Evolutionary conservation across 2,797 vertebrate genomes (phyloP), one percentile per base, ranked within the genome.

Genomic region (Sebastes aleutianus): DNA sequence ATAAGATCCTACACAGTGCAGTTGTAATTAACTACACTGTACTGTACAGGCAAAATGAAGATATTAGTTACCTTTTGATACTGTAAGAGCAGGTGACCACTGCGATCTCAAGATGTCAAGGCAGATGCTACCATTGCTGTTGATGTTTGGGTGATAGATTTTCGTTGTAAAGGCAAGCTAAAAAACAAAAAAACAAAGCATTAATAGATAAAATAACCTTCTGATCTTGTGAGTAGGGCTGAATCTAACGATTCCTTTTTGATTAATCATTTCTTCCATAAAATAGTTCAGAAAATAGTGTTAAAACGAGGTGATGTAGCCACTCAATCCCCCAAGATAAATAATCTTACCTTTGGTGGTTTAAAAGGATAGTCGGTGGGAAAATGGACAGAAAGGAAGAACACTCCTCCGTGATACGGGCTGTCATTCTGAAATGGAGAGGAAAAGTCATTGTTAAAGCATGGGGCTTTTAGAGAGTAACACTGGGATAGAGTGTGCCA

Each of bases 71-170:
- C 96, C 96, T 96, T 97, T 97, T 64, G 96, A 97, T 72, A 97
- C 92, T 8, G 97, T 97, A 20, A 97, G 94, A 3, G 96, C 97
- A 70, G 96, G 96, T 3, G 96, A 97, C 96, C 97, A 97, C 86
- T 97, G 96, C 58, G 96, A 96, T 80, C 96, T 94, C 79, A 97
- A 86, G 88, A 97, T 97, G 89, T 97, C 96, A 43, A 97, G 94
- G 89, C 96, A 97, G 90, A 97, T 97, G 92, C 95, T 97, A 68
- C 97, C 96, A 39, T 96, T 97, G 94, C 95, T 96, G 93, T 96
- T 97, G 87, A 97, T 97, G 88, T 97, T 97, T 68, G 97, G 97
- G 87, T 97, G 97, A 87, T 97, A 97, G 85, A 97, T 97, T 93
- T 96, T 97, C 8, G 97, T 97, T 31, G 95, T 96, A 85, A 97